Conservation (phyloP, 2,113 vertebrate genomes). For the Ardeotis arabs region DNA sequence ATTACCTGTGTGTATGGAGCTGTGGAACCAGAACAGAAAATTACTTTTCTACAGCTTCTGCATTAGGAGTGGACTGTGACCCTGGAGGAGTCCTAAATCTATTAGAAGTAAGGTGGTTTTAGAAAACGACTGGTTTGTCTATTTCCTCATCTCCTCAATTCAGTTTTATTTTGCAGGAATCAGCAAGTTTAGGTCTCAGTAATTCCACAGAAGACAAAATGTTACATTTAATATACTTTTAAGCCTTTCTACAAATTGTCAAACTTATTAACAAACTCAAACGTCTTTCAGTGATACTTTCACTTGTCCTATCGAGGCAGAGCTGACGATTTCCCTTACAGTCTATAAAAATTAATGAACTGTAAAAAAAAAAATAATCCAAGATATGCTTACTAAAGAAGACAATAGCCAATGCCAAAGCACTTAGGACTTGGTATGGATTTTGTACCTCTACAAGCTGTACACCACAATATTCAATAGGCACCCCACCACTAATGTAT, state of each 20-base stretch:
- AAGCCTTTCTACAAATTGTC: neutral
- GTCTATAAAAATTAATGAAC: neutral
- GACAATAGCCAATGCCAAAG: neutral
- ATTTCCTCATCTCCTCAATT: neutral
- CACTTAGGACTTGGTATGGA: neutral
- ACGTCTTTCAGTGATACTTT: neutral
- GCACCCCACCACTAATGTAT: neutral
- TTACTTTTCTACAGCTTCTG: neutral
- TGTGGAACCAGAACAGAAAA: neutral
- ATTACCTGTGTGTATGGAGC: neutral
- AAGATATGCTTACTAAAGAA: conserved; percentile 18
- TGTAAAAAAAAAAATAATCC: neutral
- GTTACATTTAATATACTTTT: neutral
- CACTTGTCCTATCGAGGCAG: neutral
- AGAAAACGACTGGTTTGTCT: neutral
- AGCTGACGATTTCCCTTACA: neutral
- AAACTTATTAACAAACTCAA: neutral
- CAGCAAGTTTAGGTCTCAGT: neutral
- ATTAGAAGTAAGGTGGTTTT: neutral
- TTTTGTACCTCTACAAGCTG: conserved; percentile 32
- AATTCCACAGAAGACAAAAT: neutral
- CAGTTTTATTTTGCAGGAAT: neutral
- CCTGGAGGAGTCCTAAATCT: neutral
- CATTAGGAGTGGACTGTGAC: neutral
- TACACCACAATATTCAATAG: neutral